A percentile compares a stretch with the other conserved stretches of the same genome.
phyloP scores from a whole-genome alignment of 2,888 invertebrate species.

The Leptopterna dolabrata region DNA sequence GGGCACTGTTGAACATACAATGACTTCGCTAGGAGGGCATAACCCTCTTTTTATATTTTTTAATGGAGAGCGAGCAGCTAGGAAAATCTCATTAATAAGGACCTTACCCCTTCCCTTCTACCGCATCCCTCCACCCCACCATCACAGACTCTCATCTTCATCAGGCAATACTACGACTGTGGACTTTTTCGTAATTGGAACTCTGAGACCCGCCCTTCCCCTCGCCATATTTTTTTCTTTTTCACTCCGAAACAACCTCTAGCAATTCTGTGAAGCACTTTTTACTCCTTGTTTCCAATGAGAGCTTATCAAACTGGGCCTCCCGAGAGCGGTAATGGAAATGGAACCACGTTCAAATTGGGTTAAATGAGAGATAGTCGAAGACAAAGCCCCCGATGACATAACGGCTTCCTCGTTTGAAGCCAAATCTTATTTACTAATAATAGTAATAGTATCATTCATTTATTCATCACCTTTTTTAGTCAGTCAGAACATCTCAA shows the following conservation, averaged over 20 bases:
- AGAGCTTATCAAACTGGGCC: neutral
- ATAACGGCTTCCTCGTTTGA: neutral
- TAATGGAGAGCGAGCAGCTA: neutral
- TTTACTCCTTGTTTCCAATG: neutral
- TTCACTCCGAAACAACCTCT: neutral
- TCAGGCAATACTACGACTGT: neutral
- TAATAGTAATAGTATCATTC: no score
- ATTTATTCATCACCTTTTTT: no score
- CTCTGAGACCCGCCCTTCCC: neutral
- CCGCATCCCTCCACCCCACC: neutral
- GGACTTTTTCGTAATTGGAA: neutral
- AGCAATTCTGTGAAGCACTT: neutral
- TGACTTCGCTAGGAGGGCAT: neutral
- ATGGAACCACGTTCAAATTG: neutral
- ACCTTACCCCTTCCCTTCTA: neutral
- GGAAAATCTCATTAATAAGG: conserved; percentile 1
- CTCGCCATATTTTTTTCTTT: neutral
- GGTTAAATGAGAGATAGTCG: neutral
- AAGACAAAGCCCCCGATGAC: neutral
- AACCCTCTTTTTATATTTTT: neutral
- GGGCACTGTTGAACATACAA: no score
- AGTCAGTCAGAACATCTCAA: no score
- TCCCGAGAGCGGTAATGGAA: neutral
- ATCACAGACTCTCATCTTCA: neutral
- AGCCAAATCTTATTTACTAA: neutral